Percentiles rank a stretch among this genome's conserved stretches.
phyloP scores from a whole-genome alignment of 2,888 invertebrate species.

The Camptogramma bilineatum region DNA sequence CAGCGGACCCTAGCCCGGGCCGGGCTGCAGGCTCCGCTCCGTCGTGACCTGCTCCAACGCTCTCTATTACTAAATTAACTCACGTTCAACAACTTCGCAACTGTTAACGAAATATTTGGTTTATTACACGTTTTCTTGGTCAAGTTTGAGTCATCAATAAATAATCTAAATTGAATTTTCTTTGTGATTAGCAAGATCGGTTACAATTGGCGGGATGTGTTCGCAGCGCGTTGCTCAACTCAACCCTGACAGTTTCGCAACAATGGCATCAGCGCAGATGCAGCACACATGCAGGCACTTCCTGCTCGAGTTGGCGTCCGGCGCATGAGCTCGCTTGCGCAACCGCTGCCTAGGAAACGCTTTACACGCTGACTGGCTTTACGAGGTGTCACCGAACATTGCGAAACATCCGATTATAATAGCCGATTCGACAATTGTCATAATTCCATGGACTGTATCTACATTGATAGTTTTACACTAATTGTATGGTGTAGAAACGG shows the following conservation, averaged over 20 bases:
- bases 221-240: slow-evolving; percentile 81
- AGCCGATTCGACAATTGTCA: slow-evolving; percentile 60
- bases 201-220: slow-evolving; percentile 76
- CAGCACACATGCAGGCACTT: slow-evolving; percentile 82
- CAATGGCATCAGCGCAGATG: slow-evolving; percentile 81
- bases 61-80: slow-evolving; percentile 74
- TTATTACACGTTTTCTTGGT: slow-evolving; percentile 69
- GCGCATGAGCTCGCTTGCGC: slow-evolving; percentile 73
- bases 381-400: slow-evolving; percentile 64
- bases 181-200: neutral
- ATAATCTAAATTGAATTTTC: slow-evolving; percentile 24
- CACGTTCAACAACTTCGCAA: slow-evolving; percentile 76
- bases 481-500: slow-evolving; percentile 55
- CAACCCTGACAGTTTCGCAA: slow-evolving; percentile 84
- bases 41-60: slow-evolving; percentile 65
- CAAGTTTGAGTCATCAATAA: slow-evolving; percentile 59
- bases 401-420: slow-evolving; percentile 69
- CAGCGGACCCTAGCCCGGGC: slow-evolving; percentile 35
- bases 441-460: slow-evolving; percentile 50
- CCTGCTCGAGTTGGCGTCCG: slow-evolving; percentile 78
- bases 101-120: slow-evolving; percentile 73
- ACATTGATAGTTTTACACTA: slow-evolving; percentile 64
- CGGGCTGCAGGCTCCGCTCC: slow-evolving; percentile 50
- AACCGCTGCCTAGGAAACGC: slow-evolving; percentile 65
- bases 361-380: slow-evolving; percentile 54